phyloP scores from a whole-genome alignment of 2,888 invertebrate genomes.

The Nemotelus pantherinus region DNA sequence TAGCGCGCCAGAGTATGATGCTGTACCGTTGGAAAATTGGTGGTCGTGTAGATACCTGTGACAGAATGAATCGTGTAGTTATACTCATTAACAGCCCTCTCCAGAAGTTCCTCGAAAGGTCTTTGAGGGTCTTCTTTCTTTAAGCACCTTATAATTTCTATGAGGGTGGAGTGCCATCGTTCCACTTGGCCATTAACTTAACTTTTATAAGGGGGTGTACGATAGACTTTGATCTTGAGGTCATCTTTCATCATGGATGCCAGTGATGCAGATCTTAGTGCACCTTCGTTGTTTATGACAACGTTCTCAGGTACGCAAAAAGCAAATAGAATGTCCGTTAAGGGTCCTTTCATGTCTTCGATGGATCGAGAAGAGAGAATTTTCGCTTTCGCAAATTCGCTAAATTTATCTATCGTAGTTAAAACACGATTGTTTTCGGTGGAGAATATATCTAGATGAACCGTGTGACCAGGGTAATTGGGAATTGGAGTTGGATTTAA shows the following conservation, averaged over 20 bases:
- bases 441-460: constrained; percentile 42
- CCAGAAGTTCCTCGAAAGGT: constrained; percentile 48
- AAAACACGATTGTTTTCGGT: too few relatives aligned
- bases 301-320: constrained; percentile 36
- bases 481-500: constrained; percentile 35
- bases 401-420: too few relatives aligned
- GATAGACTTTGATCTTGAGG: constrained; percentile 10
- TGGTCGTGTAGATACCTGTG: too few relatives aligned
- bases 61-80: constrained; percentile 45
- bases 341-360: constrained; percentile 27
- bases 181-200: constrained; percentile 30
- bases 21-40: too few relatives aligned
- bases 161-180: constrained; percentile 6
- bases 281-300: constrained; percentile 43
- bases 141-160: constrained; percentile 51
- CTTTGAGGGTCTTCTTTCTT: constrained; percentile 42
- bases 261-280: constrained; percentile 35
- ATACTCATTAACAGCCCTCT: constrained; percentile 46
- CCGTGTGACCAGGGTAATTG: constrained; percentile 18
- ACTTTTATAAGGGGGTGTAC: constrained; percentile 21
- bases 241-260: constrained; percentile 22
- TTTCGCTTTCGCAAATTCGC: too few relatives aligned
- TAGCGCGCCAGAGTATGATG: too few relatives aligned
- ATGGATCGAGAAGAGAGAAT: too few relatives aligned
- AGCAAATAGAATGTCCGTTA: constrained; percentile 38